Conservation (phyloP, 2,113 vertebrate genomes). For the Pycnonotus jocosus region DNA sequence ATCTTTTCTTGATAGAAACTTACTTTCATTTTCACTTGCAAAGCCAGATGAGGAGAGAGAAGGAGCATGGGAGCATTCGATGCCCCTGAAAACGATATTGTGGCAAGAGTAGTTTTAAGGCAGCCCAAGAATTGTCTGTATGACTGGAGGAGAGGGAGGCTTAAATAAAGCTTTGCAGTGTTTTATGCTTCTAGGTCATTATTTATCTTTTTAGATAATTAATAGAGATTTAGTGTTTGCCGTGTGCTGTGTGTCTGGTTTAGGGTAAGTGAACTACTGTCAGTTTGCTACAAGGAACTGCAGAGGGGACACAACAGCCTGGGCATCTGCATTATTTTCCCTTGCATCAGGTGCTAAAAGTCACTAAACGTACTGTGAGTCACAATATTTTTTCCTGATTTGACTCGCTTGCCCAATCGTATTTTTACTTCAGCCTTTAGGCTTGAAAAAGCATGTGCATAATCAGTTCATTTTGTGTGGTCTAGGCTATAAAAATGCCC, state of each 20-base stretch:
- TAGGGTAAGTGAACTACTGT: not conserved
- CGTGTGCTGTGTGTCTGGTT: not conserved
- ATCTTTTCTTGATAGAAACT: not conserved
- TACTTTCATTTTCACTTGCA: not conserved
- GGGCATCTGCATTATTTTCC: not conserved
- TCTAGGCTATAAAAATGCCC: conserved; percentile 86
- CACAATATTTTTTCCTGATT: conserved; percentile 38
- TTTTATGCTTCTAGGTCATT: not conserved
- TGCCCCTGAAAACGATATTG: not conserved
- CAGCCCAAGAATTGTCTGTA: not conserved
- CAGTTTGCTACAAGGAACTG: not conserved
- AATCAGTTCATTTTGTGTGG: conserved; percentile 94
- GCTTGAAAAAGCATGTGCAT: conserved; percentile 74
- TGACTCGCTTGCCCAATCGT: conserved; percentile 49
- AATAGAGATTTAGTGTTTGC: not conserved
- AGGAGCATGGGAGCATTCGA: not conserved
- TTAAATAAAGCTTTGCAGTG: not conserved
- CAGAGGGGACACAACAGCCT: not conserved
- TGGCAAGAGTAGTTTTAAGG: not conserved
- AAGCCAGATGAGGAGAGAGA: not conserved
- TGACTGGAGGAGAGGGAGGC: not conserved
- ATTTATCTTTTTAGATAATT: not conserved
- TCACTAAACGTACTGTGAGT: not conserved
- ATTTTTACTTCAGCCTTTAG: conserved; percentile 66
- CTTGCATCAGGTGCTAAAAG: conserved; percentile 58